Percentiles rank a stretch among this genome's conserved stretches.
phyloP scores from a whole-genome alignment of 2,888 invertebrate genomes.

The Metopia argyrocephala region DNA sequence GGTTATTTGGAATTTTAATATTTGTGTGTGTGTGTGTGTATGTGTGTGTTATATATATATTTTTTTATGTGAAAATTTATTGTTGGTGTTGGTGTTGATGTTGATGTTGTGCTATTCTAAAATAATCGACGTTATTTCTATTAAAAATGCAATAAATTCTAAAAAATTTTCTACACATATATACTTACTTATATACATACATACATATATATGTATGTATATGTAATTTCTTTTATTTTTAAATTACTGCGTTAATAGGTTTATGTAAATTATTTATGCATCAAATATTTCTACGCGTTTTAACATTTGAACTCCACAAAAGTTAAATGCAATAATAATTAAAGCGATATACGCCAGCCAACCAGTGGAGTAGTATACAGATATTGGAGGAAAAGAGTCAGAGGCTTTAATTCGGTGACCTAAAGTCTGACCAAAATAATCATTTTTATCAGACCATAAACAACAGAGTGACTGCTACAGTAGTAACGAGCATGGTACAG shows the following conservation, averaged over 20 bases:
- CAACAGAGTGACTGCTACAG: slow-evolving; percentile 43
- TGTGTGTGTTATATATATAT: too few relatives aligned
- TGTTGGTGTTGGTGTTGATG: too few relatives aligned
- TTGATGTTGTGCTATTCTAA: too few relatives aligned
- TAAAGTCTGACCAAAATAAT: slow-evolving; percentile 55
- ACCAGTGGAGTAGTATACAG: not conserved
- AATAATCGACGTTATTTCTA: too few relatives aligned
- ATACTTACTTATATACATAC: not conserved
- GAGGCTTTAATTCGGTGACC: slow-evolving; percentile 28
- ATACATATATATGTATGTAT: not conserved
- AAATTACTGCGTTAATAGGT: slow-evolving; percentile 59
- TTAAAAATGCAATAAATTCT: too few relatives aligned
- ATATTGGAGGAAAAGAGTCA: not conserved
- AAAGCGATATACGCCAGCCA: not conserved
- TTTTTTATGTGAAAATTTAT: too few relatives aligned
- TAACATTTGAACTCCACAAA: not conserved
- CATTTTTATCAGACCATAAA: slow-evolving; percentile 58
- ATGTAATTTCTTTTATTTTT: slow-evolving; percentile 17
- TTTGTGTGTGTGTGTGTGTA: too few relatives aligned
- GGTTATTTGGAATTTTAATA: too few relatives aligned
- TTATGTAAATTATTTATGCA: slow-evolving; percentile 61
- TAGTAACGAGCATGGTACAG: not conserved
- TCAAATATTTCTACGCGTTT: not conserved
- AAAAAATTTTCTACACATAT: not conserved
- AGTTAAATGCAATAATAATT: slow-evolving; percentile 35